Evolutionary conservation across 2,797 vertebrate genomes (phyloP), one percentile per base, ranked within the genome.

Genomic region (Staurois parvus): DNA sequence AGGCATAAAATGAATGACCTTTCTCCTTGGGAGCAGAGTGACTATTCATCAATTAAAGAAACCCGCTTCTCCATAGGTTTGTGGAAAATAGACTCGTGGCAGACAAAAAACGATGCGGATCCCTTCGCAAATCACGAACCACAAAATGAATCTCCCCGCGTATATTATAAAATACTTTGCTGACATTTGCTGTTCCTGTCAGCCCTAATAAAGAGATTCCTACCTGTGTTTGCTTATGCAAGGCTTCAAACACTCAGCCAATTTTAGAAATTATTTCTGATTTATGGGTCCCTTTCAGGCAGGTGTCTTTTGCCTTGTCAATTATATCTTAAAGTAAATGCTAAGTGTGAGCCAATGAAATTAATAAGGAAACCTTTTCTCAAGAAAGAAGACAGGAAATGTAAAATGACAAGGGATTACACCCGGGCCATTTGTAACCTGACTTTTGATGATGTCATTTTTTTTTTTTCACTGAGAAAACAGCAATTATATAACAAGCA

Each of bases 191-290:
- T 42, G 86, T 93, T 94, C 89, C 92, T 93, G 93, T 94, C 93
- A 94, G 90, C 89, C 87, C 70, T 94, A 95, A 95, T 95, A 94
- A 94, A 95, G 93, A 95, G 91, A 93, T 95, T 95, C 93, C 94
- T 95, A 92, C 94, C 93, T 93, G 91, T 92, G 92, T 96, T 95
- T 96, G 93, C 93, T 95, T 95, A 94, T 95, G 94, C 92, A 94
- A 95, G 92, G 92, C 91, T 94, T 94, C 92, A 94, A 87, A 84
- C 88, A 91, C 87, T 94, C 91, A 94, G 90, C 92, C 93, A 93
- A 90, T 94, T 95, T 95, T 95, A 93, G 93, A 95, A 95, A 95
- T 95, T 93, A 95, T 95, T 94, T 95, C 92, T 95, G 95, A 95
- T 95, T 93, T 94, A 95, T 95, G 94, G 88, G 91, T 93, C 86